phyloP scores from a whole-genome alignment of 2,797 vertebrate genomes.

The Pachyuromys duprasi region DNA sequence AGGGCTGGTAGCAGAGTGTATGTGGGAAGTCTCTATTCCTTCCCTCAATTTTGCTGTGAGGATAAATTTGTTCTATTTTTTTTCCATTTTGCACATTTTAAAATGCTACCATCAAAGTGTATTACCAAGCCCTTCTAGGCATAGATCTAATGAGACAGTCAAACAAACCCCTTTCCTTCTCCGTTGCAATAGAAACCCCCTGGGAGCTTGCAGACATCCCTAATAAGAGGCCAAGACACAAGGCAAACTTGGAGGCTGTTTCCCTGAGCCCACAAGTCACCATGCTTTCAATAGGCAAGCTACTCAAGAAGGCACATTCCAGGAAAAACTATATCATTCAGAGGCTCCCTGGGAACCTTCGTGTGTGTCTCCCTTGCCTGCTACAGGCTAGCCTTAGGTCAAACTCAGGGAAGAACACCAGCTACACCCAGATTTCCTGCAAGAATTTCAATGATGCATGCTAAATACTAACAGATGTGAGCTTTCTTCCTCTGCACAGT shows the following conservation, averaged over 20 bases:
- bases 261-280: conserved; percentile 27
- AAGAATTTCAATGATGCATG: neutral
- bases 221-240: neutral
- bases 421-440: neutral
- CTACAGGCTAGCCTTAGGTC: conserved; percentile 42
- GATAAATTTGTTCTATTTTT: neutral
- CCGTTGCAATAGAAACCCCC: accelerated
- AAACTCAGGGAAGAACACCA: neutral
- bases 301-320: conserved; percentile 67
- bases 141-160: neutral
- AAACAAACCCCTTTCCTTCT: neutral
- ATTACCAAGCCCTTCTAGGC: neutral
- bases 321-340: conserved; percentile 71
- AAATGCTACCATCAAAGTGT: neutral
- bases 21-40: neutral
- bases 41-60: neutral
- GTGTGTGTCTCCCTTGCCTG: conserved; percentile 50
- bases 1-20: accelerated
- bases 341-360: conserved; percentile 44
- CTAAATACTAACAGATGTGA: conserved; percentile 35
- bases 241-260: conserved; percentile 15
- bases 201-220: neutral
- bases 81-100: neutral
- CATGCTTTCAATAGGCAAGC: conserved; percentile 77
- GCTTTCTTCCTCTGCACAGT: neutral